Conservation (phyloP, 2,888 invertebrate genomes). For the Pterostichus niger region DNA sequence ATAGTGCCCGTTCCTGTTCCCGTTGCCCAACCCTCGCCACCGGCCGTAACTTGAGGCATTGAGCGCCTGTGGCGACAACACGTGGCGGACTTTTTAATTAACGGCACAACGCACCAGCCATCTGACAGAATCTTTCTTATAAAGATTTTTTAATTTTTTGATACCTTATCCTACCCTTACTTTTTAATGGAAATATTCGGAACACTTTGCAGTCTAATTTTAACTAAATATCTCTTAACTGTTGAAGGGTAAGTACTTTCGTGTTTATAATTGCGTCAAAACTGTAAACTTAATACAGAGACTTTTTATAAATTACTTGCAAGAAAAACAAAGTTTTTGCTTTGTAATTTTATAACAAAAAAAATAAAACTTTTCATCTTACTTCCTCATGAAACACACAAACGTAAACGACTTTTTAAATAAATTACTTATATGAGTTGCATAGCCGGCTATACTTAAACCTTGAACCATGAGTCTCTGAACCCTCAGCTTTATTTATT, state of each 20-base stretch:
- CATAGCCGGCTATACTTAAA: no score
- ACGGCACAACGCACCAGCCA: conserved; percentile 37
- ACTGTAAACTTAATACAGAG: conserved; percentile 39
- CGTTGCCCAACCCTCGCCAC: neutral
- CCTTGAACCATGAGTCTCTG: no score
- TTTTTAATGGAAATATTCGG: conserved; percentile 48
- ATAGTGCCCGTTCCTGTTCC: conserved; percentile 48
- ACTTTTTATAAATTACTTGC: conserved; percentile 46
- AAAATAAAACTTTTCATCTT: neutral
- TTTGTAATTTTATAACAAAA: conserved; percentile 5
- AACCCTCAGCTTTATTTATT: no score
- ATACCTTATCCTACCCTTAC: conserved; percentile 36
- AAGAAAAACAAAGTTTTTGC: conserved; percentile 18
- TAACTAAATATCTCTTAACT: conserved; percentile 46
- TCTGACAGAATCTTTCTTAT: conserved; percentile 52
- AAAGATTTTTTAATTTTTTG: conserved; percentile 54
- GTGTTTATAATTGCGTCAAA: conserved; percentile 46
- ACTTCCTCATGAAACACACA: no score
- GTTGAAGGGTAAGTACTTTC: conserved; percentile 35
- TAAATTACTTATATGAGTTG: no score
- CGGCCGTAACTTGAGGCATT: conserved; percentile 2
- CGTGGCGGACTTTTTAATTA: conserved; percentile 51
- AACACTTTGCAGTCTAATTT: conserved; percentile 48
- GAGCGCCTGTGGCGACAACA: conserved; percentile 40
- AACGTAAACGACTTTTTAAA: no score